Evolutionary conservation across 1,140 invertebrate genomes (phyloP), one percentile per base, ranked within the genome.

Genomic region (Cheumatopsyche charites): DNA sequence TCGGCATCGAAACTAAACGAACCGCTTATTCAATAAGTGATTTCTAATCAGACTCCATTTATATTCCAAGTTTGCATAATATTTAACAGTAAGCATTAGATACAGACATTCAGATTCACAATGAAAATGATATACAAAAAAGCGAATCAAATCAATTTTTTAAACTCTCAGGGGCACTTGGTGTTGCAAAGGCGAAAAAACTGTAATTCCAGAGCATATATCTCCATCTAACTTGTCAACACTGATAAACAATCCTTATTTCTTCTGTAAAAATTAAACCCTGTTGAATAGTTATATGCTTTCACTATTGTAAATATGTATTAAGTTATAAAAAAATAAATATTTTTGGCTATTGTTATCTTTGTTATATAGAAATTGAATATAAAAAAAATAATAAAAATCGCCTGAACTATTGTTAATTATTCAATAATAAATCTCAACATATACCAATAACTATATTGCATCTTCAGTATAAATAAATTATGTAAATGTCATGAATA

Each of bases 401-500:
- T 72, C 66, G 71, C 63, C 71, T 65, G 71, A 67, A 69, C 72
- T 76, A 76, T 76, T 76, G 75, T 66, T 68, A 73, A 76, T 52
- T 47, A 71, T 66, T 72, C 49, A 66, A 49, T 73, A 76, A 73
- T 69, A 73, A 71, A 73, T 68, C 69, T 76, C 61, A 42, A 45
- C 69, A 63, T 73, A 76, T 68, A 55, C 63, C 63, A 68, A 47
- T 66, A 66, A 47, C 47, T 68, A 76, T 76, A 76, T 76, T 76
- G 72, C 75, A 76, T 73, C 70, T 52, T 70, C 66, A 72, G 73
- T 76, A 58, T 72, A 75, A 75, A 72, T 73, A 73, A 62, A 71
- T 69, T 72, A 76, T 73, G 67, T 72, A 76, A 76, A 76, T 76
- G 75, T 76, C 75, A 76, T 76, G 75, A 76, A 76, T 52, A 76